These are phyloP conservation scores for Trachelus troglodyta DNA, from an alignment of 2,888 invertebrate species.

Conservation along the genomic window DNA sequence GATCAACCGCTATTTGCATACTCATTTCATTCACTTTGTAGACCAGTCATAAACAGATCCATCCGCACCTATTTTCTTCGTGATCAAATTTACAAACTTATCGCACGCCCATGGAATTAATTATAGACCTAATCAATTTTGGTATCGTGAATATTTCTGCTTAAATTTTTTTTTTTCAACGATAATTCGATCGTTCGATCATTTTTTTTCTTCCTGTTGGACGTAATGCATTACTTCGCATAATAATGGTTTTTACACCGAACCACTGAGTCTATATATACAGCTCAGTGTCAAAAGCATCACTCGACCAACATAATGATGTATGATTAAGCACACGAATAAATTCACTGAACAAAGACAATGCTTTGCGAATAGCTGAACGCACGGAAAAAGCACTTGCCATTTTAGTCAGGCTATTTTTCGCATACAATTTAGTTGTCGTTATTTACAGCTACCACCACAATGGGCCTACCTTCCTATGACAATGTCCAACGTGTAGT, in stretches of 20 bases:
- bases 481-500: constrained; percentile 21
- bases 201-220: background rate
- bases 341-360: background rate
- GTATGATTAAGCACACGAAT: too few species aligned
- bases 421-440: background rate
- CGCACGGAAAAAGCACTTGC: background rate
- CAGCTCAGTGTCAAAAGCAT: background rate
- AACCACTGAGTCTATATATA: background rate
- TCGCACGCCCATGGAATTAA: background rate
- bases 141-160: background rate
- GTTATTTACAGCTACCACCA: background rate
- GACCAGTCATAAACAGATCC: background rate
- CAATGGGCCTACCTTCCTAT: background rate
- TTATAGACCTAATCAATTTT: background rate
- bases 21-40: background rate
- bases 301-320: background rate
- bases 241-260: too few species aligned
- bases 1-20: background rate
- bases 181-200: background rate
- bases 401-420: background rate
- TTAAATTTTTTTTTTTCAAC: background rate
- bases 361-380: background rate
- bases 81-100: background rate
- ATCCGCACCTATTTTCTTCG: background rate
- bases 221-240: too few species aligned